These are phyloP conservation scores for Charanyca ferruginea DNA, from an alignment of 2,888 invertebrate genomes.

Conservation along the genomic window DNA sequence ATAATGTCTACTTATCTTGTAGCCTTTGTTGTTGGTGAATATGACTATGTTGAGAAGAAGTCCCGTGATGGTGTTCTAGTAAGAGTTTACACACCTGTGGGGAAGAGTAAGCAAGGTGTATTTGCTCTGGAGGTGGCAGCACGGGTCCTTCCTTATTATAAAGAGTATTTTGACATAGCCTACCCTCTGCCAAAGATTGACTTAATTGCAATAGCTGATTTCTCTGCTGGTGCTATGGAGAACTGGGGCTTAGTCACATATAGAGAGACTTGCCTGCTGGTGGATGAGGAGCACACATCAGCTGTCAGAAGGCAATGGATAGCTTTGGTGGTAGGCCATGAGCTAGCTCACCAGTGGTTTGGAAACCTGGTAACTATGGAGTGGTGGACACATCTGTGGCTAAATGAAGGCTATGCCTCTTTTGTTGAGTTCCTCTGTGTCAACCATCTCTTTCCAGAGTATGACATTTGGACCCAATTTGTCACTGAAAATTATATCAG, in stretches of 20 bases:
- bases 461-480: conserved; percentile 99
- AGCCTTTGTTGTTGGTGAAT: conserved; percentile 98
- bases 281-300: conserved; percentile 97
- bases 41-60: conserved; percentile 97
- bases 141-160: conserved; percentile 97
- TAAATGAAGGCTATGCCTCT: conserved; percentile 99
- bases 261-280: conserved; percentile 97
- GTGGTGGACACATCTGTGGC: conserved; percentile 99
- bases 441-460: conserved; percentile 97
- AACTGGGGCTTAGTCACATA: conserved; percentile 99
- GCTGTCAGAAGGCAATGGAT: conserved; percentile 96
- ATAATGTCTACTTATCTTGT: conserved; percentile 99
- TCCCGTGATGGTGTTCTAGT: conserved; percentile 96
- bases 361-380: conserved; percentile 99
- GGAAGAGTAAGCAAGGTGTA: conserved; percentile 97
- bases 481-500: conserved; percentile 96
- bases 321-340: conserved; percentile 97
- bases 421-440: conserved; percentile 99
- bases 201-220: conserved; percentile 98
- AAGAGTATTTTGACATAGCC: conserved; percentile 98
- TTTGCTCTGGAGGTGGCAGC: conserved; percentile 98
- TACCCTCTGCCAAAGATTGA: conserved; percentile 99
- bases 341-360: conserved; percentile 99
- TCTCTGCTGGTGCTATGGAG: conserved; percentile 99
- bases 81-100: conserved; percentile 96